Evolutionary conservation across 2,113 vertebrate species (phyloP).

Genomic region (Tupaia chinensis): DNA sequence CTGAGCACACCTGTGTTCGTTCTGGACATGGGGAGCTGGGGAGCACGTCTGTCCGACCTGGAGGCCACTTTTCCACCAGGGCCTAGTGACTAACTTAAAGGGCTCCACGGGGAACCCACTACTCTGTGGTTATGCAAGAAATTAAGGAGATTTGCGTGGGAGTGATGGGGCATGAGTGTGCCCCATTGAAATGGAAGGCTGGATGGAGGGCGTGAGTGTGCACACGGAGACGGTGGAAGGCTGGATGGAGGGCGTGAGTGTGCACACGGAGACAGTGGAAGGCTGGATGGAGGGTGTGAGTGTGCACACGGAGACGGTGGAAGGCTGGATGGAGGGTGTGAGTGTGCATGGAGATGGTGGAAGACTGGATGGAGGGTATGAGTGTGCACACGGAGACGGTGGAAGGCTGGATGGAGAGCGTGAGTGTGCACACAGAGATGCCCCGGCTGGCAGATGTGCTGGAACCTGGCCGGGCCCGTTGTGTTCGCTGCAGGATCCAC

Average conservation of each 20-base stretch:
- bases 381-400: too few species aligned
- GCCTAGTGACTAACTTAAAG: neutral
- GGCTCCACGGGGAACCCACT: neutral
- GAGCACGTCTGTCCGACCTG: neutral
- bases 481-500: neutral
- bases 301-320: too few species aligned
- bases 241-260: too few species aligned
- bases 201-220: neutral
- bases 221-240: too few species aligned
- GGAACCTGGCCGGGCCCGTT: fast-evolving
- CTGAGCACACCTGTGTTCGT: neutral
- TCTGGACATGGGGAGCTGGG: neutral
- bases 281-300: too few species aligned
- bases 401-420: too few species aligned
- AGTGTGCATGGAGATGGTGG: too few species aligned
- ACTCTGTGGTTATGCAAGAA: neutral
- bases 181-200: neutral
- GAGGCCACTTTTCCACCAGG: neutral
- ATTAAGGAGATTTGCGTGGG: neutral
- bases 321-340: too few species aligned
- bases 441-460: too few species aligned
- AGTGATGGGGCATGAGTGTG: neutral
- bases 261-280: too few species aligned
- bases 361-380: too few species aligned
- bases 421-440: too few species aligned